Percentiles rank a stretch among this genome's conserved stretches.
Conservation (phyloP, 2,888 invertebrate species). For the Lithosia quadra region DNA sequence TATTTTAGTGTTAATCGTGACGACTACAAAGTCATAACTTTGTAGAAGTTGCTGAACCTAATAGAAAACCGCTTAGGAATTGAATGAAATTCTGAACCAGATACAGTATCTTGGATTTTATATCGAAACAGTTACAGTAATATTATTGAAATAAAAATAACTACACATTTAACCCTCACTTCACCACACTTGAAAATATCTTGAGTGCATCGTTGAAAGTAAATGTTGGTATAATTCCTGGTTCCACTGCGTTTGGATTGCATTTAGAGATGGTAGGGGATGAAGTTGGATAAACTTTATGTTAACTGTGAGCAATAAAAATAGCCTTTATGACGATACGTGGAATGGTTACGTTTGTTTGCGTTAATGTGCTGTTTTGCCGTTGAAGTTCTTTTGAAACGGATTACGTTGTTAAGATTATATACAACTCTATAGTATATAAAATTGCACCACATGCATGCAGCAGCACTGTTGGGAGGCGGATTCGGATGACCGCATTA, state of each 20-base stretch:
- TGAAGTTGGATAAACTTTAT: conserved; percentile 84
- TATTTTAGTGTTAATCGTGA: no score
- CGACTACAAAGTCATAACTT: not conserved
- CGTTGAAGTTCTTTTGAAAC: conserved; percentile 57
- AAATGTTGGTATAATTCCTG: conserved; percentile 82
- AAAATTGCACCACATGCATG: no score
- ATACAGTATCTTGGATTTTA: conserved; percentile 33
- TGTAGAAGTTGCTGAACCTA: not conserved
- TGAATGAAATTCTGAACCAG: conserved; percentile 15
- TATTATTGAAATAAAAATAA: conserved; percentile 73
- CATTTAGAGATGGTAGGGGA: conserved; percentile 82
- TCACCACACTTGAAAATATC: conserved; percentile 75
- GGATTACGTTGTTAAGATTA: no score
- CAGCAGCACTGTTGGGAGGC: no score
- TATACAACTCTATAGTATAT: no score
- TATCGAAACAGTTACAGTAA: conserved; percentile 41
- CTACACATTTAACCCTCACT: conserved; percentile 72
- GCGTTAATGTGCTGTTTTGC: conserved; percentile 67
- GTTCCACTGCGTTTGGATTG: conserved; percentile 83
- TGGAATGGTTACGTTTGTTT: conserved; percentile 81
- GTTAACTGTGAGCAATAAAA: conserved; percentile 84
- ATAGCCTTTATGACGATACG: conserved; percentile 85
- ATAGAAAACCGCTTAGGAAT: not conserved
- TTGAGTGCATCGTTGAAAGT: conserved; percentile 85
- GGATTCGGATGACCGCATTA: conserved; percentile 40